Evolutionary conservation across 2,888 invertebrate species (phyloP), one percentile per base, ranked within the genome.

Genomic region (Volucella inanis): DNA sequence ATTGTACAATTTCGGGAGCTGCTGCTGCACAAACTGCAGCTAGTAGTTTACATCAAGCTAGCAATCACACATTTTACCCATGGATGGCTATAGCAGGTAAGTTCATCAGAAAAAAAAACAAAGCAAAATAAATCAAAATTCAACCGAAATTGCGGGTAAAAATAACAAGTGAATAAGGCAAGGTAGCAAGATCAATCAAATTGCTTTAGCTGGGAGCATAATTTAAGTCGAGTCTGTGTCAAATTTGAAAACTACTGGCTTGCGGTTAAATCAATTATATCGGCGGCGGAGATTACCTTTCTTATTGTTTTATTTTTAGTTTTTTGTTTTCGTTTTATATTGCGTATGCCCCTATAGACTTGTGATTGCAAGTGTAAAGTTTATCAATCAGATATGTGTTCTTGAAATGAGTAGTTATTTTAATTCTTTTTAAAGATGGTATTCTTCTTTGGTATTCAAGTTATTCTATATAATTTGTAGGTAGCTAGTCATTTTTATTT

Each of bases 31-130:
- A 95, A 92, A 94, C 95, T 88, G 94, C 95, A 88, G 96, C 96
- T 89, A 97, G 96, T 91, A 95, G 97, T 89, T 97, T 97, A 93
- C 97, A 97, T 93, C 96, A 97, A 93, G 94, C 96, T 93, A 95
- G 95, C 93, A 97, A 95, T 93, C 97, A 98, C 94, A 97, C 97
- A 91, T 98, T 98, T 94, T 98, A 98, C 93, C 98, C 98, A 90
- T 98, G 98, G 98, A 98, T 98, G 98, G 98, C 98, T 93, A 98
- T 98, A 94, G 98, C 98, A 98, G 98, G 98, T 98, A 93, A 95
- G 97, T 90, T 81, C 49, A 12, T 18, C 9, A 61, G 31, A 11
- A 14, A 11, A 14, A 22, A 43, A 31, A 50, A 12, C 11, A 18
- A 14, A 52, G 18, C 8, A 3, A 22, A 22, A 8, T 39, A 70